These are phyloP conservation scores for Oscheius sp. DNA, from an alignment of 1,140 invertebrate genomes.

Conservation along the genomic window DNA sequence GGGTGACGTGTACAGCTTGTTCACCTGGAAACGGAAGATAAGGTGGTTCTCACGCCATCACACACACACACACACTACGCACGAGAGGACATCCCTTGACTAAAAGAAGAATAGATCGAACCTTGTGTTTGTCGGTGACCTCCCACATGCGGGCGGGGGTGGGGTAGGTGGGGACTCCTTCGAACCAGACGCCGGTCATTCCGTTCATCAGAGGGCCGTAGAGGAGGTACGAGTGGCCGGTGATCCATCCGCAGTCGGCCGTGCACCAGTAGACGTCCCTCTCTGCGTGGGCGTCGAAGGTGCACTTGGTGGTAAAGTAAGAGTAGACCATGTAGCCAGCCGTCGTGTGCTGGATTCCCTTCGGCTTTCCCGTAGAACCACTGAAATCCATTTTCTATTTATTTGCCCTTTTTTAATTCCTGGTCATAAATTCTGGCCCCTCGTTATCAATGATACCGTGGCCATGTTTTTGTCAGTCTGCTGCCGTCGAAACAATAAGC, in stretches of 20 bases:
- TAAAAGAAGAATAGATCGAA: constrained; percentile 60
- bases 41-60: neutral
- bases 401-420: no score
- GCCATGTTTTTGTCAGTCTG: no score
- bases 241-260: constrained; percentile 98
- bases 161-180: constrained; percentile 80
- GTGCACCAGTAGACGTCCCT: constrained; percentile 94
- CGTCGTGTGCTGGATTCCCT: constrained; percentile 89
- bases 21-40: constrained; percentile 62
- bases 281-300: constrained; percentile 83
- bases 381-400: constrained; percentile 68
- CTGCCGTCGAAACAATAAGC: no score
- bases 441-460: no score
- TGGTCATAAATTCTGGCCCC: no score
- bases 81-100: neutral
- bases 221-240: constrained; percentile 74
- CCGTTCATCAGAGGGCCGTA: constrained; percentile 90
- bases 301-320: constrained; percentile 68
- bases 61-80: neutral
- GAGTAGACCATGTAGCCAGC: constrained; percentile 87
- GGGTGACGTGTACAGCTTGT: constrained; percentile 95
- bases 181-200: constrained; percentile 91
- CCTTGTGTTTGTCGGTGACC: constrained; percentile 87
- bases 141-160: constrained; percentile 79
- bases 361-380: constrained; percentile 95